Conservation (phyloP, 2,888 invertebrate species). For the Drosophila paranaensis region DNA sequence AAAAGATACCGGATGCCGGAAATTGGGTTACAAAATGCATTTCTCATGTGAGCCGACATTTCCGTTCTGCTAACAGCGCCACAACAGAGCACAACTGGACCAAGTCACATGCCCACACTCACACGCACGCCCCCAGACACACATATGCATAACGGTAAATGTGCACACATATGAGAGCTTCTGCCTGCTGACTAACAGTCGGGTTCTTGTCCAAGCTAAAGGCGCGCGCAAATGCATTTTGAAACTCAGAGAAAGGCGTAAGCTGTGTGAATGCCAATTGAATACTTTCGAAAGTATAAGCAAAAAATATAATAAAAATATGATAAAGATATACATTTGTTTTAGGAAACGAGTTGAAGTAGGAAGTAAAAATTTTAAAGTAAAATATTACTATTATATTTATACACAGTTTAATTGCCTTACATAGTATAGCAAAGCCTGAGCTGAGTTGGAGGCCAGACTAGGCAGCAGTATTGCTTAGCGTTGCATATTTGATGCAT, state of each 20-base stretch:
- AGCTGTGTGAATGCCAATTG: not conserved
- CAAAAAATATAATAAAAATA: not conserved
- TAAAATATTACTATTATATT: no score
- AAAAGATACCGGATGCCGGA: conserved; percentile 74
- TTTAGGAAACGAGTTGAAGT: no score
- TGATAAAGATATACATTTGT: no score
- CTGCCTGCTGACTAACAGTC: conserved; percentile 25
- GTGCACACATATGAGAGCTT: conserved; percentile 60
- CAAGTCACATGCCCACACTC: conserved; percentile 33
- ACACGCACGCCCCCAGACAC: conserved; percentile 11
- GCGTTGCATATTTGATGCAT: no score
- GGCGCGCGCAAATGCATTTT: conserved; percentile 69
- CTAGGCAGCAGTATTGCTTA: not conserved
- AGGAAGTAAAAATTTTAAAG: no score
- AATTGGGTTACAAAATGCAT: conserved; percentile 77
- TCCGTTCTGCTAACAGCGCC: conserved; percentile 73
- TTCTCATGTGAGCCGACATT: conserved; percentile 63
- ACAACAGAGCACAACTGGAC: conserved; percentile 60
- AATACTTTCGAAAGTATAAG: no score
- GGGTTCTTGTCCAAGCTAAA: conserved; percentile 69
- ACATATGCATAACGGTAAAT: conserved; percentile 37
- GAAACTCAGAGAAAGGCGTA: conserved; percentile 24
- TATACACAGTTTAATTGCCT: no score
- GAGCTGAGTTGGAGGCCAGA: not conserved
- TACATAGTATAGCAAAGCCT: no score